Conservation (phyloP, 1,140 invertebrate species). For the Adoxophyes honmai region DNA sequence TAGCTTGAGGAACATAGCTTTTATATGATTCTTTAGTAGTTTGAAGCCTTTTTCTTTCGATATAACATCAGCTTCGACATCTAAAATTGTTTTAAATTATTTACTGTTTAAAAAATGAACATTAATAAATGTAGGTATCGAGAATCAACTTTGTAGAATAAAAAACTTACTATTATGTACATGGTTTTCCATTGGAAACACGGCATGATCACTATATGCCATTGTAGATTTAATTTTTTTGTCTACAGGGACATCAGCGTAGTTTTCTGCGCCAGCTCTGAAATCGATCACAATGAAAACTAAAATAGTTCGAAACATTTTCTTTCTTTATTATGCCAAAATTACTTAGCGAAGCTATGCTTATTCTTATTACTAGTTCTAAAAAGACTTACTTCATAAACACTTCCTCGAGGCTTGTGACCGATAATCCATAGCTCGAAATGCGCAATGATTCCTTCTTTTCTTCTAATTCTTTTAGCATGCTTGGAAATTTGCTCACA, state of each 20-base stretch:
- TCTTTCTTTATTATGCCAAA: too few relatives aligned
- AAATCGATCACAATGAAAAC: conserved; percentile 16
- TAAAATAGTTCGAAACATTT: too few relatives aligned
- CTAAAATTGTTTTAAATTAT: conserved; percentile 23
- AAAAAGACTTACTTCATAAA: conserved; percentile 92
- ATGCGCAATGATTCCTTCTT: conserved; percentile 82
- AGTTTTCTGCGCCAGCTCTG: conserved; percentile 72
- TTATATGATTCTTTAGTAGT: conserved; percentile 78
- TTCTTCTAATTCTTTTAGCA: conserved; percentile 85
- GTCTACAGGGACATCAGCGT: too few relatives aligned
- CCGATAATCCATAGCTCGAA: conserved; percentile 81
- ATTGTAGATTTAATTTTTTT: not conserved
- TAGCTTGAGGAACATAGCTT: conserved; percentile 81
- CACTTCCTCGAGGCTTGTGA: conserved; percentile 94
- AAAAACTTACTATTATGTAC: conserved; percentile 18
- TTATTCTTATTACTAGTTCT: too few relatives aligned
- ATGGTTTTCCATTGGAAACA: conserved; percentile 18
- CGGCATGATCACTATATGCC: conserved; percentile 20
- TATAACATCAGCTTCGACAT: conserved; percentile 48
- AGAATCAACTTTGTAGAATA: not conserved
- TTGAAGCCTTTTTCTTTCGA: conserved; percentile 61
- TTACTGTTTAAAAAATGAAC: not conserved
- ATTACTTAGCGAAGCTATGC: too few relatives aligned
- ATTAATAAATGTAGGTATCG: conserved; percentile 12
- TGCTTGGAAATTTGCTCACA: conserved; percentile 76